Evolutionary conservation across 2,797 vertebrate genomes (phyloP).

Genomic region (Iguana delicatissima): DNA sequence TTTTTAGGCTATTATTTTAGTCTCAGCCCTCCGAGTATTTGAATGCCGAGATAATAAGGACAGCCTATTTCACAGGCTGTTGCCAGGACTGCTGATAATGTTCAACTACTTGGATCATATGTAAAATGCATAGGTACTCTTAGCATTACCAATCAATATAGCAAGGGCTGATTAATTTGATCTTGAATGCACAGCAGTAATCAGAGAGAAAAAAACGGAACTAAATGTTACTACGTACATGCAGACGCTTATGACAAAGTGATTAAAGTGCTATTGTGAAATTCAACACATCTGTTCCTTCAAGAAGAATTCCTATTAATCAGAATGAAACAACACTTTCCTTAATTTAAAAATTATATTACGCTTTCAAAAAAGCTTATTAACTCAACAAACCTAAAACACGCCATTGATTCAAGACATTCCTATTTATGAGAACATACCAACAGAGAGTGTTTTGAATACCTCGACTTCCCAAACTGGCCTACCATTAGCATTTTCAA

Average conservation of each 20-base stretch:
- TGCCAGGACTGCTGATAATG: background rate
- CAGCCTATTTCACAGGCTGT: background rate
- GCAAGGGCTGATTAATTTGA: background rate
- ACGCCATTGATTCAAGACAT: background rate
- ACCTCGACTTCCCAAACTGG: background rate
- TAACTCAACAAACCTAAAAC: background rate
- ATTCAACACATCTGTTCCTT: background rate
- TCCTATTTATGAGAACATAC: background rate
- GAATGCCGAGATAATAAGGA: background rate
- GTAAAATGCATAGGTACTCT: background rate
- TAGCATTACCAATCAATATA: background rate
- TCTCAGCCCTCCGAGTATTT: background rate
- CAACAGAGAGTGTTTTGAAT: background rate
- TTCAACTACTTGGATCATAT: background rate
- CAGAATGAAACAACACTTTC: background rate
- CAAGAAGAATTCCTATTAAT: background rate
- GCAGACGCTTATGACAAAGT: background rate
- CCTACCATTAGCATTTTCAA: background rate
- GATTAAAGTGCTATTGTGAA: background rate
- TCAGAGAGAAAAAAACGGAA: background rate
- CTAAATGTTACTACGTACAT: conserved; percentile 4
- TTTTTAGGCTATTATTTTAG: background rate
- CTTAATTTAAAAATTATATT: background rate
- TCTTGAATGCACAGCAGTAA: background rate
- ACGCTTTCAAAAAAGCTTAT: background rate